These are phyloP conservation scores for Scalopus aquaticus DNA, from an alignment of 2,113 vertebrate genomes.

Conservation along the genomic window DNA sequence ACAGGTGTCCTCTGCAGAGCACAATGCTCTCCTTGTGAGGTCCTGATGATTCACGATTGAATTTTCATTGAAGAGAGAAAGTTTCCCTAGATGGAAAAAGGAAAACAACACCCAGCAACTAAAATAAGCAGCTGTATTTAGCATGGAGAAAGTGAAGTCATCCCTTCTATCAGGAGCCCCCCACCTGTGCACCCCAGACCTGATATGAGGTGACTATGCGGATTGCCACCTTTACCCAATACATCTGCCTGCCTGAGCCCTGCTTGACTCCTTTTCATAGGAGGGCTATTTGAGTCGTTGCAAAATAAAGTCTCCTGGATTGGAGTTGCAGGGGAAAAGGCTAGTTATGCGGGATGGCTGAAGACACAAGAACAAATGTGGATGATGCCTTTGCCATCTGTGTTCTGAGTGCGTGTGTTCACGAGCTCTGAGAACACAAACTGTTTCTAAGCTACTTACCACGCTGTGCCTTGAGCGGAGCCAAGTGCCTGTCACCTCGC, in stretches of 20 bases:
- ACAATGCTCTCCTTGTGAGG: constrained; percentile 64
- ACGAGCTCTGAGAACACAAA: neutral
- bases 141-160: neutral
- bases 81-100: neutral
- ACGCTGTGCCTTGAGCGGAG: neutral
- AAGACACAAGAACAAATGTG: neutral
- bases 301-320: neutral
- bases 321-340: neutral
- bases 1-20: constrained; percentile 59
- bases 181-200: neutral
- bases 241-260: neutral
- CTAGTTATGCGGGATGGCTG: neutral
- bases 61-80: constrained; percentile 43
- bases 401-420: neutral
- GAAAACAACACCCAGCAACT: neutral
- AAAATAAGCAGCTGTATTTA: constrained; percentile 13
- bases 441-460: constrained; percentile 16
- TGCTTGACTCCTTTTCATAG: neutral
- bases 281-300: neutral
- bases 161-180: neutral
- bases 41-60: constrained; percentile 40
- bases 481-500: neutral
- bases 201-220: neutral
- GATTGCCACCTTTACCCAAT: neutral
- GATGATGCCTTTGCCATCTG: neutral